Conservation (phyloP, 2,113 vertebrate genomes). For the Nyctereutes procyonoides region DNA sequence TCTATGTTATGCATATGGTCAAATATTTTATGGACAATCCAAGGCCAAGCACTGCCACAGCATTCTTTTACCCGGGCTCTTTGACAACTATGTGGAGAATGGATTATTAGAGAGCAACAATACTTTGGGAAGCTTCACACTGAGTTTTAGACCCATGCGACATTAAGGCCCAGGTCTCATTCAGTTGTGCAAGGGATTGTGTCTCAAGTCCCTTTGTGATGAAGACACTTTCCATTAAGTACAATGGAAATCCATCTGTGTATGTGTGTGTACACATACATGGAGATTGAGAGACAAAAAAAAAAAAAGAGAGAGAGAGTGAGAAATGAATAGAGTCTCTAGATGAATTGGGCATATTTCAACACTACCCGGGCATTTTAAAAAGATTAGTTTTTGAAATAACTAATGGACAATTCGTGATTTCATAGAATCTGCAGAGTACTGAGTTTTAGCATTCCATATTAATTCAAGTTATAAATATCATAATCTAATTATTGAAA, state of each 20-base stretch:
- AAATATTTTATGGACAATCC: slow-evolving; percentile 24
- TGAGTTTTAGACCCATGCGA: background rate
- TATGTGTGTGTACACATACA: background rate
- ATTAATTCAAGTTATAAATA: background rate
- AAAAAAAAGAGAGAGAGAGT: too few relatives aligned
- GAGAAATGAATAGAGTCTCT: background rate
- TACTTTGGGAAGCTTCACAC: background rate
- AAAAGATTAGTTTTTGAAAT: background rate
- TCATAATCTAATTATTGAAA: background rate
- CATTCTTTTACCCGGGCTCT: slow-evolving; percentile 38
- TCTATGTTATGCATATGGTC: background rate
- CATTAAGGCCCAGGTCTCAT: background rate
- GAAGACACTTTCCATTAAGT: background rate
- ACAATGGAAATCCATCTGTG: background rate
- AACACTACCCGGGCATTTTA: background rate
- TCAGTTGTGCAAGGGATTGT: background rate
- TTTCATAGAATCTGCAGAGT: background rate
- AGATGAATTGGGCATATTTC: background rate
- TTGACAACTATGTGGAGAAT: slow-evolving; percentile 43
- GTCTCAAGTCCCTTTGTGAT: background rate
- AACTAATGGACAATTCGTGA: background rate
- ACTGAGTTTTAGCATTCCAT: background rate
- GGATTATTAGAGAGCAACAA: background rate
- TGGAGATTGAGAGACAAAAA: background rate
- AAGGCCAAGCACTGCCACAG: background rate